These are phyloP conservation scores for Melopsittacus undulatus DNA, from an alignment of 2,797 vertebrate genomes.

Conservation along the genomic window DNA sequence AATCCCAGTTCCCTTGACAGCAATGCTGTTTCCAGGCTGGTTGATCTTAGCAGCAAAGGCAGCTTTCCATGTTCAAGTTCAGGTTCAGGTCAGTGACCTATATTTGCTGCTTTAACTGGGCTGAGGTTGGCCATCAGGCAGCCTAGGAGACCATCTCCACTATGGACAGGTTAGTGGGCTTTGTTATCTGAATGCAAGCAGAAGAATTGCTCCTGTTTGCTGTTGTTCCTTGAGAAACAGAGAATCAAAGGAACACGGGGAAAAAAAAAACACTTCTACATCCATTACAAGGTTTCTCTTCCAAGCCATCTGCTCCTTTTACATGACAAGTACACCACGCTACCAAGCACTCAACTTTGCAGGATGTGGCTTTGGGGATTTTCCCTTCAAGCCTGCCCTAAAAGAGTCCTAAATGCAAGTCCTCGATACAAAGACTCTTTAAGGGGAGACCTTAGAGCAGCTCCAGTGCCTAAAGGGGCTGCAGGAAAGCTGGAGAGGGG, in stretches of 20 bases:
- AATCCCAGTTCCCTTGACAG: not conserved
- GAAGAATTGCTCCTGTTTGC: not conserved
- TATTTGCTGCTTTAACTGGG: fast-evolving
- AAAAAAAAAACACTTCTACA: not conserved
- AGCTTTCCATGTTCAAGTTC: not conserved
- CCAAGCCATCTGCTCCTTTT: not conserved
- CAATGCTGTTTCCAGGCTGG: not conserved
- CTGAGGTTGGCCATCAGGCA: fast-evolving
- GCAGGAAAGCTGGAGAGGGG: not conserved
- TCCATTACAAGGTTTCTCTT: not conserved
- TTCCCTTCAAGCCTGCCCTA: not conserved
- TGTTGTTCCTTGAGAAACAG: not conserved
- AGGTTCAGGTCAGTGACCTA: not conserved
- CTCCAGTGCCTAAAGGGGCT: not conserved
- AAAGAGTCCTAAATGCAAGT: not conserved
- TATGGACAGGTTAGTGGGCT: not conserved
- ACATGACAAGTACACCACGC: fast-evolving
- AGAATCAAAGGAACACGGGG: not conserved
- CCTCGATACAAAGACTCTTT: not conserved
- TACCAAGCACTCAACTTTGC: not conserved
- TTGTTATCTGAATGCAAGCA: not conserved
- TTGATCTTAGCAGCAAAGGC: not conserved
- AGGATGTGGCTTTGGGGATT: not conserved
- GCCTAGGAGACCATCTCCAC: not conserved
- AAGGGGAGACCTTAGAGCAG: not conserved